These are phyloP conservation scores for Sesia apiformis DNA, from an alignment of 2,888 invertebrate species.

Conservation along the genomic window DNA sequence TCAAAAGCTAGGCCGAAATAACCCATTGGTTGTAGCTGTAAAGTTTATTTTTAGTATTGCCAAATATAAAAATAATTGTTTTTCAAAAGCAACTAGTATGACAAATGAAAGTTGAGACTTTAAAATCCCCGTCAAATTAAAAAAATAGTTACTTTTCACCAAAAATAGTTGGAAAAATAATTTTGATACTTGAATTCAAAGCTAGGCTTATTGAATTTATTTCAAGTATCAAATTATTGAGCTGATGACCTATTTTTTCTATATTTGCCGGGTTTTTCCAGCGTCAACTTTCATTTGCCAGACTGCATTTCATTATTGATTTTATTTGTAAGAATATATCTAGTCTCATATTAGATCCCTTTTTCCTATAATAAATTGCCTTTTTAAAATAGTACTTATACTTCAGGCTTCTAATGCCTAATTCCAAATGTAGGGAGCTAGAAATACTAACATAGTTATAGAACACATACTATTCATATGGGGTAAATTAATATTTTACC, in stretches of 20 bases:
- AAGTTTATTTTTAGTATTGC: slow-evolving; percentile 1
- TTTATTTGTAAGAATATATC: neutral
- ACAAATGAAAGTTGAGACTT: neutral
- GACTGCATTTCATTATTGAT: neutral
- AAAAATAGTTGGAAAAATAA: too few relatives aligned
- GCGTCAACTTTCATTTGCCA: too few relatives aligned
- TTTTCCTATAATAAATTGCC: neutral
- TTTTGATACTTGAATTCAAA: too few relatives aligned
- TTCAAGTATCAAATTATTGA: too few relatives aligned
- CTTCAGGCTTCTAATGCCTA: neutral
- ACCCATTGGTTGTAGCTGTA: slow-evolving; percentile 43
- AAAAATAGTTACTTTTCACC: too few relatives aligned
- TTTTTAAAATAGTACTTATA: neutral
- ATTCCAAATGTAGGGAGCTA: neutral
- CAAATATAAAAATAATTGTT: neutral
- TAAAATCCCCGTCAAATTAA: neutral
- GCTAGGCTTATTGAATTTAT: too few relatives aligned
- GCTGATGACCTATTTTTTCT: too few relatives aligned
- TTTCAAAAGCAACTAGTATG: neutral
- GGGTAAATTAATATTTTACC: too few relatives aligned
- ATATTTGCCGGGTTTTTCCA: too few relatives aligned
- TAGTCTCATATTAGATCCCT: neutral
- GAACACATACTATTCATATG: neutral
- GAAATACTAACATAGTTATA: neutral
- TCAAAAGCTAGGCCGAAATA: slow-evolving; percentile 39